phyloP scores from a whole-genome alignment of 2,113 vertebrate genomes.

The Cyanoramphus novaezelandiae region DNA sequence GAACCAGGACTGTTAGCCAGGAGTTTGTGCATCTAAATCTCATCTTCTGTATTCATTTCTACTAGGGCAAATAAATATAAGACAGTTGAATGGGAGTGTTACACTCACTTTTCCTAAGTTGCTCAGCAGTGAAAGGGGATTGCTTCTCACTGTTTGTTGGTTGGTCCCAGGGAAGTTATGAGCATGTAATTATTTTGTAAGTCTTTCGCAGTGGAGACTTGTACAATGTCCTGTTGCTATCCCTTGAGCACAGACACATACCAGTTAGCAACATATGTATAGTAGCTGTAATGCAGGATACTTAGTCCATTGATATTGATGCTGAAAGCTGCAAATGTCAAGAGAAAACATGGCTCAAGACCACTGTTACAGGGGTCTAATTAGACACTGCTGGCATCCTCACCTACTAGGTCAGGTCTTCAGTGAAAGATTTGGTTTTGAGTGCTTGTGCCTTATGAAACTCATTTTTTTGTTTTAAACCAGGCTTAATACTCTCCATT shows the following conservation, averaged over 20 bases:
- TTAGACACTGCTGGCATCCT: background rate
- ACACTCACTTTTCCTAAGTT: background rate
- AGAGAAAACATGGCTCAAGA: background rate
- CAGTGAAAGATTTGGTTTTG: conserved; percentile 11
- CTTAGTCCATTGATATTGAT: background rate
- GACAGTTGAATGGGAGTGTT: background rate
- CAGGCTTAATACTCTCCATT: background rate
- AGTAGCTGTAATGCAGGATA: background rate
- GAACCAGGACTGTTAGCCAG: background rate
- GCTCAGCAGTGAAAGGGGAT: background rate
- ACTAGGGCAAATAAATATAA: background rate
- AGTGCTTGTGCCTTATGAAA: conserved; percentile 16
- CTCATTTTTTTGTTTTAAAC: background rate
- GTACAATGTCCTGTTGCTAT: background rate
- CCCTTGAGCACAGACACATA: background rate
- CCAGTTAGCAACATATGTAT: background rate
- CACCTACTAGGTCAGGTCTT: background rate
- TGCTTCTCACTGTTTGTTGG: background rate
- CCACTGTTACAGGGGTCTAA: background rate
- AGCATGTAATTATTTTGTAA: background rate
- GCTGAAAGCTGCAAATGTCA: background rate
- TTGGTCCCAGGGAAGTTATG: background rate
- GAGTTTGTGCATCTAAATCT: background rate
- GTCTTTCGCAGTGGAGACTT: background rate
- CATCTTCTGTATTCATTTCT: background rate